Percentiles rank a stretch among this genome's conserved stretches.
phyloP scores from a whole-genome alignment of 2,113 vertebrate species.

The Pelodiscus sinensis region DNA sequence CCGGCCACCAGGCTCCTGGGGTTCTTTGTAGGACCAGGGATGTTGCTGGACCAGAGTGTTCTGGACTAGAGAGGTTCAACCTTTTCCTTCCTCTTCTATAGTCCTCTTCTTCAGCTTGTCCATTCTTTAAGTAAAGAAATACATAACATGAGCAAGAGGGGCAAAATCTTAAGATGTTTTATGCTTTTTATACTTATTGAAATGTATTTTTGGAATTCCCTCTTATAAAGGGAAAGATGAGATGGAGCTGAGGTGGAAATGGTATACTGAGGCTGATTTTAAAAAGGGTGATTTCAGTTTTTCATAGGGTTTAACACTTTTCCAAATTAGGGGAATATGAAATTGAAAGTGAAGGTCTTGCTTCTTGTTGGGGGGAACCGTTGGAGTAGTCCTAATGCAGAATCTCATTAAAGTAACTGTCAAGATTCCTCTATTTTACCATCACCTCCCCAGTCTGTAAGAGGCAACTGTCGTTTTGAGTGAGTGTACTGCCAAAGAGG shows the following conservation, averaged over 20 bases:
- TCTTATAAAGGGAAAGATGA: constrained; percentile 42
- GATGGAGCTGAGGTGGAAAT: constrained; percentile 52
- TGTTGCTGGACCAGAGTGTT: no score
- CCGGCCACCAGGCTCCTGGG: no score
- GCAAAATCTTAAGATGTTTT: constrained; percentile 22
- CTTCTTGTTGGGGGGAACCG: constrained; percentile 82
- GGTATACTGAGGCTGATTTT: constrained; percentile 73
- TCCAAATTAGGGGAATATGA: constrained; percentile 83
- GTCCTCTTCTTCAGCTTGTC: background rate
- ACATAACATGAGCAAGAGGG: background rate
- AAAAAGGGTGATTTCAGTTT: constrained; percentile 80
- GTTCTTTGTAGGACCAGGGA: no score
- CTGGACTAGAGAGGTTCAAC: no score
- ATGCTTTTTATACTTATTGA: background rate
- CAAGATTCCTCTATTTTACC: constrained; percentile 91
- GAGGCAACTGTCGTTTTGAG: constrained; percentile 93
- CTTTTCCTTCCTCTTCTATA: background rate
- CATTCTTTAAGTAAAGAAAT: constrained; percentile 1
- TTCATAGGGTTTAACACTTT: constrained; percentile 83
- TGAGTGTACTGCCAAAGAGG: constrained; percentile 91
- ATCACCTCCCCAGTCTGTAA: constrained; percentile 86
- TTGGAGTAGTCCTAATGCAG: constrained; percentile 88
- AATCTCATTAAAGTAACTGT: constrained; percentile 98
- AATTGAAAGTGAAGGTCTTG: constrained; percentile 89
- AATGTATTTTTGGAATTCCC: constrained; percentile 10